phyloP scores from a whole-genome alignment of 1,140 invertebrate species.

The Prorops nasuta region DNA sequence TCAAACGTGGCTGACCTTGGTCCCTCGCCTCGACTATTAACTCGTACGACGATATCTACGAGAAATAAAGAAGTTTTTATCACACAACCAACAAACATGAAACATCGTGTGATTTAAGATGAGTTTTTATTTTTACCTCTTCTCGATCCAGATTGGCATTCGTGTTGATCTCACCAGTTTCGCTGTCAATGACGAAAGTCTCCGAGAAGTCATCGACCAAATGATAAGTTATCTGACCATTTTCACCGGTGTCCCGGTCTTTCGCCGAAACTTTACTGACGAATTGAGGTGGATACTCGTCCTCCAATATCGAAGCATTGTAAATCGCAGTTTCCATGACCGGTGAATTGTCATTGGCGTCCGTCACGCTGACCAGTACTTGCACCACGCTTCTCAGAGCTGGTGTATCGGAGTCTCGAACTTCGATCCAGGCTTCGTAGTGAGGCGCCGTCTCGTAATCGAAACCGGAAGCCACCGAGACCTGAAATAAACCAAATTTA shows the following conservation, averaged over 20 bases:
- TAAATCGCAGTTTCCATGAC: slow-evolving; percentile 78
- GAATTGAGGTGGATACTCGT: slow-evolving; percentile 76
- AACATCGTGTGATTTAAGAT: neutral
- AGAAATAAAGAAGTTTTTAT: neutral
- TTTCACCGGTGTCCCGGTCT: slow-evolving; percentile 84
- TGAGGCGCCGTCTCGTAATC: slow-evolving; percentile 84
- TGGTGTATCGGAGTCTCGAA: slow-evolving; percentile 79
- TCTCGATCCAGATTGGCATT: slow-evolving; percentile 84
- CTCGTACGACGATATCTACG: slow-evolving; percentile 71
- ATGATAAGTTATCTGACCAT: slow-evolving; percentile 80
- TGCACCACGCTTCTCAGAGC: slow-evolving; percentile 73
- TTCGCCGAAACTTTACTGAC: slow-evolving; percentile 77
- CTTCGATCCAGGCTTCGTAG: slow-evolving; percentile 93
- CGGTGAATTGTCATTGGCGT: slow-evolving; percentile 89
- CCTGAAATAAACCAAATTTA: slow-evolving; percentile 28
- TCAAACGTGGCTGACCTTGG: slow-evolving; percentile 77
- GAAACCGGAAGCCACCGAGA: slow-evolving; percentile 72
- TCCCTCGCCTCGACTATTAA: slow-evolving; percentile 85
- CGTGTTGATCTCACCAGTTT: slow-evolving; percentile 83
- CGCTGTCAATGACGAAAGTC: slow-evolving; percentile 77
- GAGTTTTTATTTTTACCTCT: slow-evolving; percentile 45
- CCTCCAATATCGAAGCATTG: slow-evolving; percentile 81
- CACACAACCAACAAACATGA: neutral
- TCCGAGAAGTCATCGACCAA: slow-evolving; percentile 73
- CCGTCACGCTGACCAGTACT: slow-evolving; percentile 82